These are phyloP conservation scores for Drosophila ogumai DNA, from an alignment of 1,140 invertebrate genomes.

Conservation along the genomic window DNA sequence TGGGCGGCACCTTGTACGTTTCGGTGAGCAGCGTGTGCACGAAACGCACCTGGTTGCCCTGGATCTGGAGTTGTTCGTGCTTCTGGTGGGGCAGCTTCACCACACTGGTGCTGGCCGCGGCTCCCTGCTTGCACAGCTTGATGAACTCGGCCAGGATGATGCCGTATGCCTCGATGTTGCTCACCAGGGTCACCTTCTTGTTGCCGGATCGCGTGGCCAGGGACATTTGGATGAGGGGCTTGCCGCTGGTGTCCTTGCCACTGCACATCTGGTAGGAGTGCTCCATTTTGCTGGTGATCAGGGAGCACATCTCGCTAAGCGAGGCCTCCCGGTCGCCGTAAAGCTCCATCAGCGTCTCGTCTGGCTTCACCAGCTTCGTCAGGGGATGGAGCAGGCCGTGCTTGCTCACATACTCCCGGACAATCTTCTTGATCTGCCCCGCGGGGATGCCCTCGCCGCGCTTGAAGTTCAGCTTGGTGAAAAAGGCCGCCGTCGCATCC, in stretches of 20 bases:
- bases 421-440: slow-evolving; percentile 88
- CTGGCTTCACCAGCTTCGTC: slow-evolving; percentile 82
- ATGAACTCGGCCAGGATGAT: slow-evolving; percentile 92
- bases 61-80: slow-evolving; percentile 92
- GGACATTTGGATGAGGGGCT: slow-evolving; percentile 92
- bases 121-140: slow-evolving; percentile 92
- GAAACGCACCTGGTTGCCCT: slow-evolving; percentile 95
- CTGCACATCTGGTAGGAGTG: slow-evolving; percentile 89
- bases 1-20: slow-evolving; percentile 88
- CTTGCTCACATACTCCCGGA: slow-evolving; percentile 92
- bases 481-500: slow-evolving; percentile 74
- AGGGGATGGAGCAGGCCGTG: slow-evolving; percentile 88
- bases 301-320: slow-evolving; percentile 91
- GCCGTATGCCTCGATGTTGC: slow-evolving; percentile 94
- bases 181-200: slow-evolving; percentile 96
- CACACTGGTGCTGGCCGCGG: slow-evolving; percentile 94
- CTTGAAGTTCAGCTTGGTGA: slow-evolving; percentile 86
- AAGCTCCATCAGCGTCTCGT: slow-evolving; percentile 82
- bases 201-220: slow-evolving; percentile 92
- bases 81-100: slow-evolving; percentile 91
- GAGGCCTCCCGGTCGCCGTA: slow-evolving; percentile 82
- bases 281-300: slow-evolving; percentile 91
- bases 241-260: slow-evolving; percentile 87
- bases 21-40: slow-evolving; percentile 90
- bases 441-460: slow-evolving; percentile 90